Base-by-base conservation (phyloP, 2,888 invertebrate genomes). In the Dione vanillae region DNA sequence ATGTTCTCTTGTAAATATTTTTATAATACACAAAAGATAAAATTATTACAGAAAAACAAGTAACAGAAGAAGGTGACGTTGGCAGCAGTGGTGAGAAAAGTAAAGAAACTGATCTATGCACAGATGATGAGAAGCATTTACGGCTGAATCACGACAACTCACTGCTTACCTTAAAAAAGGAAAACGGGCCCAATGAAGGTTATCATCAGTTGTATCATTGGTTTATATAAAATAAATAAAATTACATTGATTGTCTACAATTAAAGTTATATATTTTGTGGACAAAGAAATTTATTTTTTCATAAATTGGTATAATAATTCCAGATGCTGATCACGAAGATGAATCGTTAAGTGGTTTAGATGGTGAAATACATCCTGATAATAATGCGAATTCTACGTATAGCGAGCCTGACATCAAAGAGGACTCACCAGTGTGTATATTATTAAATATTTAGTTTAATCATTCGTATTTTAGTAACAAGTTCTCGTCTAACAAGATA, bases 301-400 rank as follows among this genome's bases (percentile, higher is more conserved):
- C 37, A 20, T 16, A 12, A 8, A 35, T 41, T 62, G 47, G 12
- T 19, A 10, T 19, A 8, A 45, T 11, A n/a, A 27, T 75, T 77
- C 0, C 79, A 87, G 90, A 90, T 14, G 80, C 82, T 7, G 83
- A 77, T 0, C 82, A 86, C 70, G 87, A 88, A 20, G 76, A 75
- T 37, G 89, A 87, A 41, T 79, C 82, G 62, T 76, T 86, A 49
- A 85, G 83, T 58, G 85, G 86, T 43, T 69, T 85, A 72, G 90
- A 89, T 72, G 89, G 88, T 16, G 90, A 90, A 62, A 77, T 89
- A 47, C 84, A 79, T 65, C 79, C 90, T 0, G 92, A 93, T 77
- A 92, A 92, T 77, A 93, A 93, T 77, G 92, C 92, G 49, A 92
- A 93, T 82, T 92, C 92, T 43, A 92, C 92, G 0, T 92, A 87